Conservation (phyloP, 2,113 vertebrate genomes). For the Eupsittula cactorum region DNA sequence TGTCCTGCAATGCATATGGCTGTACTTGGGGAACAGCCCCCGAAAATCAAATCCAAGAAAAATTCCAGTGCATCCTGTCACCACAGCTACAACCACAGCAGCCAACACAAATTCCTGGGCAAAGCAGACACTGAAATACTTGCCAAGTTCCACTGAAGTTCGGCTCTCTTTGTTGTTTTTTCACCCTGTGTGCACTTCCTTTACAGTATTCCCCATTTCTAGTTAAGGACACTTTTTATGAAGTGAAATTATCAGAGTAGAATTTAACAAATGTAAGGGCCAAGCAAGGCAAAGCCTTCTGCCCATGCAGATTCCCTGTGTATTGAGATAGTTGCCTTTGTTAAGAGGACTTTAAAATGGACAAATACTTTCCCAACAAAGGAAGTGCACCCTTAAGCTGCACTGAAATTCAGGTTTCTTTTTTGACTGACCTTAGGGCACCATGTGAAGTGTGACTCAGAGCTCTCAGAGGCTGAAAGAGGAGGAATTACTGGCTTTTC, state of each 20-base stretch:
- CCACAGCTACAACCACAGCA: neutral
- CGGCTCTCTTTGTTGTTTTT: neutral
- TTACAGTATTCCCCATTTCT: neutral
- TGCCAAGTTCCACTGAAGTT: conserved; percentile 21
- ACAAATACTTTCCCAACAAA: neutral
- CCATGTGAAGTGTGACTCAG: conserved; percentile 26
- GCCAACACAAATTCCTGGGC: conserved; percentile 5
- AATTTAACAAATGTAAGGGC: neutral
- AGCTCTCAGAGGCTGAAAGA: neutral
- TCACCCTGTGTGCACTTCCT: neutral
- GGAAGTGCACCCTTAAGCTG: neutral
- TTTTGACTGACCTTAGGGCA: neutral
- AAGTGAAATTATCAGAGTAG: neutral
- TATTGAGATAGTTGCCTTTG: neutral
- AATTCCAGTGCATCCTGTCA: neutral
- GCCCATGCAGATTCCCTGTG: neutral
- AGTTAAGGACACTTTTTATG: conserved; percentile 2
- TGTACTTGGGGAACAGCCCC: neutral
- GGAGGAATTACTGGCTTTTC: conserved; percentile 11
- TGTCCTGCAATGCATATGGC: neutral
- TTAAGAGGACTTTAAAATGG: neutral
- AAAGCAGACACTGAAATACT: conserved; percentile 1
- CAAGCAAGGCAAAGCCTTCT: neutral
- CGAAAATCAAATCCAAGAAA: neutral
- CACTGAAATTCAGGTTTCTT: neutral